Evolutionary conservation across 2,888 invertebrate species (phyloP), one percentile per base, ranked within the genome.

Genomic region (Aethes cnicana): DNA sequence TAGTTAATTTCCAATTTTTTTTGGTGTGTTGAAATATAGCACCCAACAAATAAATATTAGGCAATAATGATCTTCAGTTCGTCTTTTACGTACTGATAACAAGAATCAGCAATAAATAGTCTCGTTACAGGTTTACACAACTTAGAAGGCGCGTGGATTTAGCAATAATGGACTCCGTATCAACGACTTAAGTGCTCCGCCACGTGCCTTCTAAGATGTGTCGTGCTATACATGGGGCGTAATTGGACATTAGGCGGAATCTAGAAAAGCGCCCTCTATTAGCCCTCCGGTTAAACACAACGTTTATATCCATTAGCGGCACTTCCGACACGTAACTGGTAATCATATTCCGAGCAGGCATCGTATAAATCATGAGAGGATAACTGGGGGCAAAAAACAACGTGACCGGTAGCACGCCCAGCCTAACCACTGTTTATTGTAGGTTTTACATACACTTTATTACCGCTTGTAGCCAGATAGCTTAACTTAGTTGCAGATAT

Each of bases 291-390:
- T 81, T 82, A 81, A 86, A 81, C 79, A 74, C 72, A 69, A 78
- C 84, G 83, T 87, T 87, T 83, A 84, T 88, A 85, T 80, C 84
- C 83, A 87, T 88, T 86, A 86, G 76, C 77, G 84, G 74, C 66
- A 81, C 84, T 83, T 84, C 83, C 84, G 78, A 80, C 82, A 80
- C 78, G 78, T 77, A 79, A 70, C 72, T 68, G 68, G 79, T 82
- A 83, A 83, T 83, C 82, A 81, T 81, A 83, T 83, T 86, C 85
- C 72, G 74, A 74, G 80, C 87, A 84, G 85, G 81, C 78, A 71
- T 72, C 66, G 76, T 71, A 81, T 86, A 87, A 88, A 87, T 89
- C 86, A 85, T 74, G 72, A 70, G 66, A 76, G 82, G 81, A 77
- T 81, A 81, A 74, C 80, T 72, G 66, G 71, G 69, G 77, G 83